Base-by-base conservation (phyloP, 2,113 vertebrate species). In the Phalacrocorax pelagicus region DNA sequence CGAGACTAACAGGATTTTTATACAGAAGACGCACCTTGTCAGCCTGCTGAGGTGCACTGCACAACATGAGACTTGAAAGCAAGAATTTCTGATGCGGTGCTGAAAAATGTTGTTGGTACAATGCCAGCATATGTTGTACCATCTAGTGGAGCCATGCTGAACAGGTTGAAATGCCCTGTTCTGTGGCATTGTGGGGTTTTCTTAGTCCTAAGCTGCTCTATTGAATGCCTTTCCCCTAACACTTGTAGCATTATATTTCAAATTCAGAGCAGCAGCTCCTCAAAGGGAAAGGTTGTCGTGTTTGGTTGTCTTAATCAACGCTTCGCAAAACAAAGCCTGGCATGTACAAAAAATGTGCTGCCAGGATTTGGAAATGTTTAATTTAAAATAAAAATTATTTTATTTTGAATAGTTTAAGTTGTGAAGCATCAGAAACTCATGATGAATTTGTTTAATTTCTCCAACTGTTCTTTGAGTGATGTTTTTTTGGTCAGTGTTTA, bases 301-400 rank as follows among this genome's bases (percentile, higher is more conserved):
- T 91, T 96, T 93, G 44, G 17, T 89, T 91, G 42, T 81, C 94
- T 84, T 78, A 79, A 89, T 89, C 30, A 73, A 21, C 22, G 30
- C 67, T 57, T 72, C 2, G 10, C n/a, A 91, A 91, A 93, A 82
- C 49, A 49, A 88, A 91, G 38, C 29, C 66, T 62, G 78, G 40
- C 16, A 23, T 1, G 1, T n/a, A 66, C 5, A 34, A 69, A 69
- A 88, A 46, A 44, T 36, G 6, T 36, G 46, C 46, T 77, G 81
- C 71, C 62, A 66, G 82, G 15, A 62, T 73, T 91, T 77, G 90
- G 55, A 66, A 88, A 93, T 24, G 0, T 70, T 62, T 79, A 20
- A 54, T 51, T 71, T 70, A 73, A 84, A 91, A 70, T 15, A 22
- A 67, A 88, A 15, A 63, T 0, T 8, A 58, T 67, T 69, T 65